Evolutionary conservation across 2,113 vertebrate genomes (phyloP), one percentile per base, ranked within the genome.

Genomic region (Osmerus mordax): DNA sequence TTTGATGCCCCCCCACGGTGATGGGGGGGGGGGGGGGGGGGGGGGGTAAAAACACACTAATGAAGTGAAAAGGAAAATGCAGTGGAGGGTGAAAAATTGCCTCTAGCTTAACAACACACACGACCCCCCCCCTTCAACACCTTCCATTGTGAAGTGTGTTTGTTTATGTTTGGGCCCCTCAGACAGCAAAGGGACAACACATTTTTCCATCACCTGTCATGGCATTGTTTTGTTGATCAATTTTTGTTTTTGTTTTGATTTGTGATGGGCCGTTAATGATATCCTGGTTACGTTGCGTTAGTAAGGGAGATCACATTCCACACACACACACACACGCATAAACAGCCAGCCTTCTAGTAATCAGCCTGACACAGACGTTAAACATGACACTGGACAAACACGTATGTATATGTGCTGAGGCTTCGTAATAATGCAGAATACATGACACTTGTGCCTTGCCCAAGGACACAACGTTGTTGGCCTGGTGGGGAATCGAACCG

Each of bases 1-100:
- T 78, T 80, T 84, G 81, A 89, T 84, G 81, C 79, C 84, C 84
- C 74, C 84, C 81, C 63, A 65, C 70, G 84, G 84, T 83, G 81
- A 83, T 69, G 72, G 81, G 36, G 73, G 78, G 76, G 75, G 76
- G 75, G 78, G n/a, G 78, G 76, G 67, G 19, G 75, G 78, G 76
- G 75, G 78, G 76, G 67, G 19, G 75, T 23, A 15, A 14, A 25
- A 83, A 78, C 79, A 21, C 6, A 67, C 77, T 87, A 87, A 89
- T 88, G 85, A 87, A 83, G 78, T 78, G 70, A 81, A 81, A 79
- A 71, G 69, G 62, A 68, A 79, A 83, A 80, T 55, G 70, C 71
- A 71, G 78, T 70, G 79, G 78, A 75, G 72, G 69, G 73, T 63
- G 41, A 47, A 9, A 80, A 79, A 76, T 66, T 56, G 75, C 75